phyloP scores from a whole-genome alignment of 2,888 invertebrate species.

The Clunio marinus region DNA sequence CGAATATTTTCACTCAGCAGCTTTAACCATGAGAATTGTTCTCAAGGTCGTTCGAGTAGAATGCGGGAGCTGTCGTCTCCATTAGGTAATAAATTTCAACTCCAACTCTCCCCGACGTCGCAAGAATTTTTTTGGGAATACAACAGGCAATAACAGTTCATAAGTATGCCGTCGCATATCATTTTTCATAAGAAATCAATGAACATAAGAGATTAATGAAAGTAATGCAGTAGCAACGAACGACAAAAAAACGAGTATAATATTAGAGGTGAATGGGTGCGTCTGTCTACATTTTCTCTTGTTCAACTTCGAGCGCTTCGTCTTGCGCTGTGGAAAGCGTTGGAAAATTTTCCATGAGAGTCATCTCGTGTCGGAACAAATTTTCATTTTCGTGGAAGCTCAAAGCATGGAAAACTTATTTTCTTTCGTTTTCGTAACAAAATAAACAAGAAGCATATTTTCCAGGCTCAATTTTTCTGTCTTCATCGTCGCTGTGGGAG shows the following conservation, averaged over 20 bases:
- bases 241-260: background rate
- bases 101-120: background rate
- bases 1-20: background rate
- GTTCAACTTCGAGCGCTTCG: background rate
- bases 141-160: background rate
- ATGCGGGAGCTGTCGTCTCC: background rate
- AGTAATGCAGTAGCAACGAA: slow-evolving; percentile 11
- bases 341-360: slow-evolving; percentile 13
- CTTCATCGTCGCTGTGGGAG: slow-evolving; percentile 7
- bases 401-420: too few species aligned
- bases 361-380: slow-evolving; percentile 21
- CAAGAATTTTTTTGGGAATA: too few species aligned
- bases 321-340: slow-evolving; percentile 24
- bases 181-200: slow-evolving; percentile 12
- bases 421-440: too few species aligned
- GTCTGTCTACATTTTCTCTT: slow-evolving; percentile 29
- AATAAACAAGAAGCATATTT: slow-evolving; percentile 6
- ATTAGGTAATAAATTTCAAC: background rate
- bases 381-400: background rate
- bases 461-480: background rate
- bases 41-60: background rate
- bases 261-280: slow-evolving; percentile 29
- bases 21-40: background rate
- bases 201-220: slow-evolving; percentile 1
- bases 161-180: background rate